Evolutionary conservation across 1,140 invertebrate species (phyloP).

Genomic region (Listronotus bonariensis): DNA sequence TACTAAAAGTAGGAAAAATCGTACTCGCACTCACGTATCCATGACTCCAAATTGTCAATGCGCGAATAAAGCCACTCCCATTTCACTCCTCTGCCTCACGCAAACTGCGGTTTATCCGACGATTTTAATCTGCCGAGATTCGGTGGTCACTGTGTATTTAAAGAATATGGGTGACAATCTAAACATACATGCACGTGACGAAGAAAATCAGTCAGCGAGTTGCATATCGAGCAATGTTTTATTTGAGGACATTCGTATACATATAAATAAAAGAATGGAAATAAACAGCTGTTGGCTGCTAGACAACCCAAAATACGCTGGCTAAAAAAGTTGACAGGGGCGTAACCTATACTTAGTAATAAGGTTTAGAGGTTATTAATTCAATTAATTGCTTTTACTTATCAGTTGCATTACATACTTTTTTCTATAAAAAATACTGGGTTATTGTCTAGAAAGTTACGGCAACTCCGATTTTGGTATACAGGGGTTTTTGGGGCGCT

Average conservation of each 20-base stretch:
- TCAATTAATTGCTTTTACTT: no score
- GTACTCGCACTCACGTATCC: constrained; percentile 29
- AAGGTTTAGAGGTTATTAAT: no score
- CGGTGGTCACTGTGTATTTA: constrained; percentile 24
- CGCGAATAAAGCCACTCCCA: constrained; percentile 38
- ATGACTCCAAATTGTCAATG: constrained; percentile 30
- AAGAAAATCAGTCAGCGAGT: neutral
- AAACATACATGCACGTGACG: constrained; percentile 34
- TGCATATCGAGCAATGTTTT: constrained; percentile 8
- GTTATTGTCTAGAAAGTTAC: neutral
- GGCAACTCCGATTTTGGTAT: no score
- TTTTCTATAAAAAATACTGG: no score
- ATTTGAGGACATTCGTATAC: constrained; percentile 6
- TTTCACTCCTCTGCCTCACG: constrained; percentile 20
- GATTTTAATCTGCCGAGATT: constrained; percentile 20
- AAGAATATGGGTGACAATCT: constrained; percentile 20
- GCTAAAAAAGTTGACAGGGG: neutral
- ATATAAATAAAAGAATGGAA: neutral
- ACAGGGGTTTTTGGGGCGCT: no score
- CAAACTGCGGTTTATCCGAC: neutral
- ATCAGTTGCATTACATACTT: no score
- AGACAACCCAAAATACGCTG: neutral
- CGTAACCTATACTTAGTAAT: no score
- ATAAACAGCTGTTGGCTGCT: neutral
- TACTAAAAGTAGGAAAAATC: constrained; percentile 28